Base-by-base conservation (phyloP, 2,888 invertebrate species). In the Scotopteryx bipunctaria region DNA sequence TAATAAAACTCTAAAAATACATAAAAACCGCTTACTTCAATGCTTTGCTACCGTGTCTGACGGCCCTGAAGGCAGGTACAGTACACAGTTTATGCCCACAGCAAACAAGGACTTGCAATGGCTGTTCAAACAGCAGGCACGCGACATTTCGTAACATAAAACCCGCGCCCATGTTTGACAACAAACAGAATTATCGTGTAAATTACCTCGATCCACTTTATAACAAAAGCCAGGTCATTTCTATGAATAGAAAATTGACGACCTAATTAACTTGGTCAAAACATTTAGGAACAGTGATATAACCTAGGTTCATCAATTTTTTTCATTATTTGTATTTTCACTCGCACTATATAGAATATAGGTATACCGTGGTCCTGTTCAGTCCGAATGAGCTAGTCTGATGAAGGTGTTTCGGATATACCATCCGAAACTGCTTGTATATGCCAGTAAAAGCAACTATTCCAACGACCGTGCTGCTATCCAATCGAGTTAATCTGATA, bases 191-290 rank as follows among this genome's bases (percentile, higher is more conserved):
- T 55, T 45, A 41, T 44, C 51, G 53, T 53, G 59, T 57, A 51
- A 61, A 57, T 55, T 55, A 51, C 61, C 61, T 59, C 59, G 48
- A 48, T 57, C 61, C 35, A 59, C 27, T 49, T 53, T 17, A 49
- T 53, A 37, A 59, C 56, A 59, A 57, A 48, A 46, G 56, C 43
- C 17, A 37, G 53, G 51, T 50, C 54, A 49, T 55, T 50, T 47
- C 44, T 11, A 32, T 41, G 37, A 36, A 41, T 46, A 41, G 35
- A 46, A 46, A n/a, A n/a, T n/a, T n/a, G n/a, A 46, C 15, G 16
- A 38, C 5, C 16, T 13, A 40, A 29, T 29, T 11, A 16, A 11
- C 5, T 3, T 8, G n/a, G 11, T 11, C 11, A 27, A 27, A 27
- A 27, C 11, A 27, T 9, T 27, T 9, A 27, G 27, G n/a, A n/a